These are phyloP conservation scores for Melinopterus prodromus DNA, from an alignment of 2,888 invertebrate genomes.

Conservation along the genomic window DNA sequence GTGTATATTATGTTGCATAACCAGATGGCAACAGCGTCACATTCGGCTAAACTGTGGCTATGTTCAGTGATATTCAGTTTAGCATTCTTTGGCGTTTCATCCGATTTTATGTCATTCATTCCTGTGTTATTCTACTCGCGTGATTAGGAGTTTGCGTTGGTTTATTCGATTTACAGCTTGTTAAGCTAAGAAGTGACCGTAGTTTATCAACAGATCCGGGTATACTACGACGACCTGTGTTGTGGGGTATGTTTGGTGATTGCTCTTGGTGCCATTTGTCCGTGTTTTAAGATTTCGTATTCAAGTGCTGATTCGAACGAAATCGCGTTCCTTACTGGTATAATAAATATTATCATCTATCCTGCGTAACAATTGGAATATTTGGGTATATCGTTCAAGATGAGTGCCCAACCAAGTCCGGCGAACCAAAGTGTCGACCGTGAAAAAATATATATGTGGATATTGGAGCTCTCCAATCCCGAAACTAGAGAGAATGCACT, in stretches of 20 bases:
- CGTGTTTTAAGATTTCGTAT: background rate
- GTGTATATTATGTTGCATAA: too few species aligned
- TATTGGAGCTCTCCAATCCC: slow-evolving; percentile 89
- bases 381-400: slow-evolving; percentile 51
- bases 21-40: too few species aligned
- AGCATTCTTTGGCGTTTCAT: too few species aligned
- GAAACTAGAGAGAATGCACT: slow-evolving; percentile 96
- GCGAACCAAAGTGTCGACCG: slow-evolving; percentile 79
- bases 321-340: background rate
- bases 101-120: background rate
- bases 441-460: slow-evolving; percentile 93
- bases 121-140: background rate
- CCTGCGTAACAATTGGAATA: background rate
- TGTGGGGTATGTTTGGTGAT: background rate
- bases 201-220: background rate
- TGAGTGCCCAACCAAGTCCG: slow-evolving; percentile 83
- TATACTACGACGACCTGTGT: background rate
- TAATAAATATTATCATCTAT: background rate
- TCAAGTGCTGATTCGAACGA: background rate
- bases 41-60: too few species aligned
- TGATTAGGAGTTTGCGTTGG: background rate
- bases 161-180: background rate
- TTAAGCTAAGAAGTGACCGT: background rate
- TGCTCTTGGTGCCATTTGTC: background rate
- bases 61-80: too few species aligned